These are phyloP conservation scores for Yponomeuta malinellus DNA, from an alignment of 2,888 invertebrate species.

Conservation along the genomic window DNA sequence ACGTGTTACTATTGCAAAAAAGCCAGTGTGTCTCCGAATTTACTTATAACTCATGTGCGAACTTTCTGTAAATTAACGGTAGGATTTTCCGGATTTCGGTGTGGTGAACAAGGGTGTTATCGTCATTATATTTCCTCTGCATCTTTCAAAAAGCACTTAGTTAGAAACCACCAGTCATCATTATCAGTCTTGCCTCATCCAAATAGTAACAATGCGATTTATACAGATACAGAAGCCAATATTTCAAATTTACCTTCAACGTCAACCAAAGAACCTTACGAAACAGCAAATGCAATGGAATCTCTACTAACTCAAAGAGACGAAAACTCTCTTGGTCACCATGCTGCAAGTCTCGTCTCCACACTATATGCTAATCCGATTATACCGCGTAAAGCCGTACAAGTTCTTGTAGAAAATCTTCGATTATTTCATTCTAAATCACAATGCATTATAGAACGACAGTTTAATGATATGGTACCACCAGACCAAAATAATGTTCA, in stretches of 20 bases:
- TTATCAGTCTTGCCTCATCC: too few species aligned
- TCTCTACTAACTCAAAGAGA: not conserved
- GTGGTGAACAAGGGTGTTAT: not conserved
- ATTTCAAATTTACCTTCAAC: too few species aligned
- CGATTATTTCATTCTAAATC: conserved; percentile 12
- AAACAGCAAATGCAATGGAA: not conserved
- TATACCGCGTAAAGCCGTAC: conserved; percentile 17
- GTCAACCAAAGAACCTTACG: not conserved
- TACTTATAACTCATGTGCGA: conserved; percentile 14
- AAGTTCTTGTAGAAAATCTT: conserved; percentile 14
- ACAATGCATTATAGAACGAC: not conserved
- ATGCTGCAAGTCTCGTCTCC: conserved; percentile 14
- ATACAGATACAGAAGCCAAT: too few species aligned
- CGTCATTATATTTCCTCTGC: not conserved
- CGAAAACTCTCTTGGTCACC: not conserved
- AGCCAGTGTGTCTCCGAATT: not conserved
- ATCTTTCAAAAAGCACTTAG: not conserved
- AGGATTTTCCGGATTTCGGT: not conserved
- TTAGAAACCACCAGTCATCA: not conserved
- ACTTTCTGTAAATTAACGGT: not conserved
- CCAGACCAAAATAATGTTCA: not conserved
- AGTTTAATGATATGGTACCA: conserved; percentile 14
- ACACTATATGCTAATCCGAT: conserved; percentile 14
- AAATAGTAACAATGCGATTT: too few species aligned
- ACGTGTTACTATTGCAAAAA: conserved; percentile 12